Conservation (phyloP, 2,113 vertebrate genomes). For the Syngnathus floridae region DNA sequence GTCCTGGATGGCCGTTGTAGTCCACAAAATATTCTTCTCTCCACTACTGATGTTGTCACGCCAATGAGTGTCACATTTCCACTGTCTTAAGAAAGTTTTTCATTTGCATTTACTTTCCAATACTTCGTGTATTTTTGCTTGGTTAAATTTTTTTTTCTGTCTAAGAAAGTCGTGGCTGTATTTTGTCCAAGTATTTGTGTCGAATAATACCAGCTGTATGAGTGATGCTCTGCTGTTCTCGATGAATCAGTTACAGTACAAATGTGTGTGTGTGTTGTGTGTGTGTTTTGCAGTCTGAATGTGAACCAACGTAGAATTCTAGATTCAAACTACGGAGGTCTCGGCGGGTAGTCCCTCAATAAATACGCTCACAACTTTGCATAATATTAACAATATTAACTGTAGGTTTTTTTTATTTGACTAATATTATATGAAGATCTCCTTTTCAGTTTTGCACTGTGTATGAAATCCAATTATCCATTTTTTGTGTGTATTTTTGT, state of each 20-base stretch:
- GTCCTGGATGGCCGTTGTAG: neutral
- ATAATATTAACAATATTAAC: conserved; percentile 58
- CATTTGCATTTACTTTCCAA: neutral
- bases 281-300: conserved; percentile 27
- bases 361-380: conserved; percentile 20
- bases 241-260: conserved; percentile 16
- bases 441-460: conserved; percentile 55
- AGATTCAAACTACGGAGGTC: conserved; percentile 40
- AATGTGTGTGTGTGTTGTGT: conserved; percentile 1
- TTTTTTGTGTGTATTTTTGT: conserved; percentile 58
- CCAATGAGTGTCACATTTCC: conserved; percentile 5
- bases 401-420: conserved; percentile 55
- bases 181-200: conserved; percentile 30
- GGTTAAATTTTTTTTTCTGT: neutral
- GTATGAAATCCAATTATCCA: conserved; percentile 47
- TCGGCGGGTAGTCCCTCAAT: conserved; percentile 15
- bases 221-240: conserved; percentile 48
- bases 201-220: conserved; percentile 38
- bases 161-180: conserved; percentile 16
- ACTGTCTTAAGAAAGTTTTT: conserved; percentile 10
- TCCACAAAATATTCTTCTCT: conserved; percentile 8
- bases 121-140: conserved; percentile 10
- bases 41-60: neutral
- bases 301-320: conserved; percentile 31
- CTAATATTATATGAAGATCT: conserved; percentile 59